phyloP scores from a whole-genome alignment of 2,888 invertebrate genomes.

The Blomia tropicalis region DNA sequence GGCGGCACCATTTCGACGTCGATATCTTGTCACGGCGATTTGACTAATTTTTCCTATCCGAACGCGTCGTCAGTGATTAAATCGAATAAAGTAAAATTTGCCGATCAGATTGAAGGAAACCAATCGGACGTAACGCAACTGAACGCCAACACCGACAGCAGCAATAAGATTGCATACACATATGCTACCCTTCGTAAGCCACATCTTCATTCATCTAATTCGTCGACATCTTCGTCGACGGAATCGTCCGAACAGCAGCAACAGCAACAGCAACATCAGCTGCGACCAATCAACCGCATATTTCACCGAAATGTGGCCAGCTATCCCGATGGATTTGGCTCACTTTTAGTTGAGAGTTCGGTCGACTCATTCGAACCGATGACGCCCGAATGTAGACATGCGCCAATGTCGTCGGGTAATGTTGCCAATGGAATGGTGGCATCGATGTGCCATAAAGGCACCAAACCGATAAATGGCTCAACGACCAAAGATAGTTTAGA shows the following conservation, averaged over 20 bases:
- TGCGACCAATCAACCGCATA: background rate
- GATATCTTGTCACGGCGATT: conserved; percentile 5
- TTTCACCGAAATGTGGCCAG: background rate
- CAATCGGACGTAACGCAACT: background rate
- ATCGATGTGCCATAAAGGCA: background rate
- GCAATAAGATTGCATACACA: background rate
- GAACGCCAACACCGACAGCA: background rate
- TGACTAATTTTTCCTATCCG: background rate
- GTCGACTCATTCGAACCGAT: conserved; percentile 1
- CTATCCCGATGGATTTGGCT: conserved; percentile 9
- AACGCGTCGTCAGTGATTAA: background rate
- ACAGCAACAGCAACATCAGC: background rate
- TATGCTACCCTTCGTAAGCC: background rate
- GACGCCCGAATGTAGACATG: too few species aligned
- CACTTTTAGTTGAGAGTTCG: conserved; percentile 5
- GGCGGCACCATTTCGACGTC: background rate
- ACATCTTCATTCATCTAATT: background rate
- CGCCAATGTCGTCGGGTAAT: too few species aligned
- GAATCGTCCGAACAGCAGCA: conserved; percentile 3
- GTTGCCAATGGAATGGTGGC: background rate
- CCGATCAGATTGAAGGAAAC: background rate
- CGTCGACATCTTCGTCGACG: background rate
- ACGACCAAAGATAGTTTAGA: background rate
- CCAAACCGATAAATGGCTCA: background rate
- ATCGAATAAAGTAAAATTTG: conserved; percentile 15